Percentiles rank a stretch among this genome's conserved stretches.
Evolutionary conservation across 2,797 vertebrate species (phyloP).

Genomic region (Artibeus jamaicensis): DNA sequence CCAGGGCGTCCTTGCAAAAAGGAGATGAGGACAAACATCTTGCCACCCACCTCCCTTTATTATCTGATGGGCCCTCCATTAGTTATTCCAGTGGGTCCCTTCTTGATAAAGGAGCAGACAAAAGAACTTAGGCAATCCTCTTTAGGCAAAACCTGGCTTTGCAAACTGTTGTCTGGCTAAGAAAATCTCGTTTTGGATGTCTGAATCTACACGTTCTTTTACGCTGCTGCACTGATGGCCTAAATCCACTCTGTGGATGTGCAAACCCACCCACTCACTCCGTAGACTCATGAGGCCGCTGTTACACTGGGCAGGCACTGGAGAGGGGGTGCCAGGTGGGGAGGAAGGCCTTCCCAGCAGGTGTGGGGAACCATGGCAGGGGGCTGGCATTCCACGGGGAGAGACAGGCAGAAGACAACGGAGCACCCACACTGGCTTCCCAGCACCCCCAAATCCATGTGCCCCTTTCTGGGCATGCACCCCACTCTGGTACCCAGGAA

Average conservation of each 20-base stretch:
- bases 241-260: background rate
- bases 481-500: background rate
- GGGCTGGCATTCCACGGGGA: background rate
- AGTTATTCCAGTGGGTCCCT: background rate
- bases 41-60: background rate
- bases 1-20: background rate
- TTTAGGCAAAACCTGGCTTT: background rate
- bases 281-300: background rate
- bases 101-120: background rate
- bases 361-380: background rate
- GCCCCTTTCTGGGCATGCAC: background rate
- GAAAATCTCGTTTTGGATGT: background rate
- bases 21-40: no score
- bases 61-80: background rate
- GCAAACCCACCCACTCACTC: background rate
- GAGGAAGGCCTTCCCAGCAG: background rate
- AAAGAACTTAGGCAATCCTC: background rate
- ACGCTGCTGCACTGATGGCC: background rate
- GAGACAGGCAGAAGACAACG: background rate
- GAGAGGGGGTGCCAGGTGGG: background rate
- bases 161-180: background rate
- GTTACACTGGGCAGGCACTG: background rate
- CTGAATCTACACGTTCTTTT: background rate
- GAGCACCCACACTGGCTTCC: background rate
- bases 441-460: background rate